Evolutionary conservation across 2,888 invertebrate species (phyloP), one percentile per base, ranked within the genome.

Genomic region (Ophonus ardosiacus): DNA sequence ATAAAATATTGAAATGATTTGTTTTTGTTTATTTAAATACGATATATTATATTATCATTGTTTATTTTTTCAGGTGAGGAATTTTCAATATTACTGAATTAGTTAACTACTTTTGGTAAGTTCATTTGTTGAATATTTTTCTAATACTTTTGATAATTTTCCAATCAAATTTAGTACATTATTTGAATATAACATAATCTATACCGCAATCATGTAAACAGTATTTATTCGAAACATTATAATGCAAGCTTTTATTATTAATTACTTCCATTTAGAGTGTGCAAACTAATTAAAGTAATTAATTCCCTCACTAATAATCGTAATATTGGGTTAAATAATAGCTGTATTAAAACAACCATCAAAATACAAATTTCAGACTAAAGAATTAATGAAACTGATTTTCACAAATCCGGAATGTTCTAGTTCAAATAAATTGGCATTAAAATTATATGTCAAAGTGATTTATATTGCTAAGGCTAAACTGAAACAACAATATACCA

Each of bases 391-490:
- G 7, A 15, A 15, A 24, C 68, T 38, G 38, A 68, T 68, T 68
- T 31, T 38, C 7, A 13, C 68, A 38, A 68, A 68, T 68, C 68
- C 68, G 15, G 7, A 15, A 7, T n/a, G n/a, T 68, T 68, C 24
- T 6, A 38, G 18, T 57, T 59, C 21, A 78, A 78, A 80, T 40
- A 80, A 61, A 80, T 43, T 61, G 38, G 17, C 17, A 18, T 61
- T 31, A 61, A 80, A 80, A 80, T 80, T 80, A 40, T 31, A 80
- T 61, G 31, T 80, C 57, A 61, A 57, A 40, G 61, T 80, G 80
- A 80, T 80, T 61, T 40, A 40, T 61, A 17, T 31, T 8, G 40
- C 15, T 31, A 40, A 80, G 61, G 38, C 17, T 18, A 61, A 80
- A 31, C 79, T 59, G 40, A 13, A 40, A 61, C 61, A 40, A 59